Conservation (phyloP, 2,888 invertebrate genomes). For the Athalia cordata region DNA sequence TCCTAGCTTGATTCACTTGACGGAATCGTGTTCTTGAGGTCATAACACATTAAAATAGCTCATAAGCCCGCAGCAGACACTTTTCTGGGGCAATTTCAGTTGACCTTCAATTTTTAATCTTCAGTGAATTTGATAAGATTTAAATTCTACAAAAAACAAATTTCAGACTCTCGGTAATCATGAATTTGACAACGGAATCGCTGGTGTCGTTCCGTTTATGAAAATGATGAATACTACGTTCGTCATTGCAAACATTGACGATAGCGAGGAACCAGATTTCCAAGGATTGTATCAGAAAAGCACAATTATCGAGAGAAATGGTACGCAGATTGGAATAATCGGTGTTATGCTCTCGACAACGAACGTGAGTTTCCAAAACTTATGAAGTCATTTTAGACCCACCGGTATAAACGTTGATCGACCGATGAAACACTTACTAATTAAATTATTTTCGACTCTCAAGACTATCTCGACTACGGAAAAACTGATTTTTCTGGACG, state of each 20-base stretch:
- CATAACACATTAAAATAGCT: too few species aligned
- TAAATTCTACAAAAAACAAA: background rate
- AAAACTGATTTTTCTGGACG: constrained; percentile 81
- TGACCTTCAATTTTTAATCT: background rate
- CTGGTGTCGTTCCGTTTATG: constrained; percentile 84
- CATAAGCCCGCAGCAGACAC: too few species aligned
- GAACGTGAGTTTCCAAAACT: constrained; percentile 73
- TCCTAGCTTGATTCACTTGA: too few species aligned
- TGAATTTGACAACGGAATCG: constrained; percentile 87
- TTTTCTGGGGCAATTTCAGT: background rate
- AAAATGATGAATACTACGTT: constrained; percentile 79
- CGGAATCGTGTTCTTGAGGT: too few species aligned
- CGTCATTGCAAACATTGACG: constrained; percentile 86
- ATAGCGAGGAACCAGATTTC: constrained; percentile 78
- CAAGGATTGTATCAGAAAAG: constrained; percentile 80
- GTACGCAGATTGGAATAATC: constrained; percentile 84
- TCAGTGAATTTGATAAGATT: background rate
- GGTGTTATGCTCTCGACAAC: constrained; percentile 85
- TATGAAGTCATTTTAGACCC: background rate
- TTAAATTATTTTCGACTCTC: constrained; percentile 5
- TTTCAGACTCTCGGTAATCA: constrained; percentile 88
- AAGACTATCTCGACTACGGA: constrained; percentile 82
- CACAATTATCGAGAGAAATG: constrained; percentile 78
- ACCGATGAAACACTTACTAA: background rate
- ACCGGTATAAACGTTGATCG: background rate